Evolutionary conservation across 2,797 vertebrate genomes (phyloP).

Genomic region (Nothura maculosa): DNA sequence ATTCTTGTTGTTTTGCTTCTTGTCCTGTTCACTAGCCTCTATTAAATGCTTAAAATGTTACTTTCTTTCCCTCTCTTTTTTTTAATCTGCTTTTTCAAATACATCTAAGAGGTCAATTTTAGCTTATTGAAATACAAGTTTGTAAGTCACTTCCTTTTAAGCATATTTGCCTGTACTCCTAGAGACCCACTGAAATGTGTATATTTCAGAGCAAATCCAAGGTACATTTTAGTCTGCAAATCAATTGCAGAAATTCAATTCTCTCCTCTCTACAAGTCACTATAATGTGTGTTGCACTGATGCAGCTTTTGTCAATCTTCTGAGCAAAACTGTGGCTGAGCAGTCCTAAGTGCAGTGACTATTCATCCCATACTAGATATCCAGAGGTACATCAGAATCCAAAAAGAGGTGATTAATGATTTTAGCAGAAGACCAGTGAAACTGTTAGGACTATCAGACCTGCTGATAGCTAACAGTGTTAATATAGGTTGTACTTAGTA

Average conservation of each 20-base stretch:
- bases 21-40: background rate
- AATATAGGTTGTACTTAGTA: background rate
- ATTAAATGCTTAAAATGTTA: background rate
- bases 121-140: background rate
- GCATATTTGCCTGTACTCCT: background rate
- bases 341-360: background rate
- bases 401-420: background rate
- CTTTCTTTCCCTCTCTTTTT: background rate
- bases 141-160: background rate
- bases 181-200: fast-evolving
- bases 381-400: background rate
- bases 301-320: background rate
- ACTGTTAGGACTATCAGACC: background rate
- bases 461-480: background rate
- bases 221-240: background rate
- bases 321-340: background rate
- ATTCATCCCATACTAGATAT: background rate
- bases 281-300: background rate
- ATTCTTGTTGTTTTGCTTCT: background rate
- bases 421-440: background rate
- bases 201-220: background rate
- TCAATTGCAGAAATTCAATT: background rate
- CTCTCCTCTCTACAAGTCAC: background rate
- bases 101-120: background rate
- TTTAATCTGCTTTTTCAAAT: background rate